Conservation (phyloP, 1,140 invertebrate genomes). For the Hyphantria cunea region DNA sequence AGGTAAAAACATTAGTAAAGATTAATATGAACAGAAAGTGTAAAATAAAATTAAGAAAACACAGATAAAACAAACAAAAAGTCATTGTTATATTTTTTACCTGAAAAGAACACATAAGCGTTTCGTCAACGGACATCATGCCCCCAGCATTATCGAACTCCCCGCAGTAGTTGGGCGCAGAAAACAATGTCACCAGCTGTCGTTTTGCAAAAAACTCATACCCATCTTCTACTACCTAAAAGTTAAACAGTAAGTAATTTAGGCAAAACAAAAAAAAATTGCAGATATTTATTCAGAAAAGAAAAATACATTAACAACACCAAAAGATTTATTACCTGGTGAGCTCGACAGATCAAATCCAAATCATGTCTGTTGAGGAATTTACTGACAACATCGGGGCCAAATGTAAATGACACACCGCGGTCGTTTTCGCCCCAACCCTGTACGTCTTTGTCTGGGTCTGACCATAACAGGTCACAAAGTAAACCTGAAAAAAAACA, state of each 20-base stretch:
- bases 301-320: too few relatives aligned
- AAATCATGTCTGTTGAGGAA: slow-evolving; percentile 93
- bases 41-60: too few relatives aligned
- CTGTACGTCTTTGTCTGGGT: slow-evolving; percentile 94
- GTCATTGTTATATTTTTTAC: slow-evolving; percentile 47
- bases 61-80: too few relatives aligned
- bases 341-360: slow-evolving; percentile 94
- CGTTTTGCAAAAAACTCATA: slow-evolving; percentile 96
- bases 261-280: neutral
- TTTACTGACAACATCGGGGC: slow-evolving; percentile 91
- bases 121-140: slow-evolving; percentile 99
- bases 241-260: slow-evolving; percentile 12
- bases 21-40: too few relatives aligned
- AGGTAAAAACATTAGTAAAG: too few relatives aligned
- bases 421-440: slow-evolving; percentile 95
- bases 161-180: slow-evolving; percentile 93
- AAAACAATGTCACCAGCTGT: slow-evolving; percentile 96
- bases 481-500: slow-evolving; percentile 83
- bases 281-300: neutral
- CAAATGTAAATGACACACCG: slow-evolving; percentile 94
- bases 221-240: slow-evolving; percentile 93
- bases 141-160: slow-evolving; percentile 96
- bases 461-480: slow-evolving; percentile 95
- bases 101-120: slow-evolving; percentile 98
- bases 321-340: slow-evolving; percentile 83